Evolutionary conservation across 2,113 vertebrate species (phyloP).

Genomic region (Grammomys dolichurus): DNA sequence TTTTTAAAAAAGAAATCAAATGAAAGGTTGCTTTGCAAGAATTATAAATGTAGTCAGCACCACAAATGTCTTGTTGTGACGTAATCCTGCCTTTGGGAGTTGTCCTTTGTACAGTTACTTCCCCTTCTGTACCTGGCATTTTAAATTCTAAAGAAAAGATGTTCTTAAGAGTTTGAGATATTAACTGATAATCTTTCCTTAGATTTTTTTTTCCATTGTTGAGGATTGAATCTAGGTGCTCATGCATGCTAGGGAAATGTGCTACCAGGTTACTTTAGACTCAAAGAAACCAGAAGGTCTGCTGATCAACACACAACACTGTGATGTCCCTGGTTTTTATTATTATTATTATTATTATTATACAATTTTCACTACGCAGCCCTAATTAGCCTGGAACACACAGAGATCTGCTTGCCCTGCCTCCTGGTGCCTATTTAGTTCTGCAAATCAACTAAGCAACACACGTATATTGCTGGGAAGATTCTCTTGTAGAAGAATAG

Average conservation of each 20-base stretch:
- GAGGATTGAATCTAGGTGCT: background rate
- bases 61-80: background rate
- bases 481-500: background rate
- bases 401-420: background rate
- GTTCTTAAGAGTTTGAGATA: background rate
- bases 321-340: too few relatives aligned
- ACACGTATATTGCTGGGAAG: background rate
- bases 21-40: background rate
- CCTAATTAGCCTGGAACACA: background rate
- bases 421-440: background rate
- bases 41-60: constrained; percentile 26
- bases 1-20: background rate
- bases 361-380: background rate
- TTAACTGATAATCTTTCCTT: background rate
- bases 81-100: background rate
- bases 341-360: background rate
- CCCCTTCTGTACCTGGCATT: background rate
- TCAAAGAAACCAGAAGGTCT: background rate
- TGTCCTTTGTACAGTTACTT: background rate
- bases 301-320: background rate
- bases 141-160: background rate
- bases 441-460: background rate
- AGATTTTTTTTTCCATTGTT: background rate
- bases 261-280: background rate
- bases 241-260: background rate